Base-by-base conservation (phyloP, 1,140 invertebrate genomes). In the Scaptomyza montana region DNA sequence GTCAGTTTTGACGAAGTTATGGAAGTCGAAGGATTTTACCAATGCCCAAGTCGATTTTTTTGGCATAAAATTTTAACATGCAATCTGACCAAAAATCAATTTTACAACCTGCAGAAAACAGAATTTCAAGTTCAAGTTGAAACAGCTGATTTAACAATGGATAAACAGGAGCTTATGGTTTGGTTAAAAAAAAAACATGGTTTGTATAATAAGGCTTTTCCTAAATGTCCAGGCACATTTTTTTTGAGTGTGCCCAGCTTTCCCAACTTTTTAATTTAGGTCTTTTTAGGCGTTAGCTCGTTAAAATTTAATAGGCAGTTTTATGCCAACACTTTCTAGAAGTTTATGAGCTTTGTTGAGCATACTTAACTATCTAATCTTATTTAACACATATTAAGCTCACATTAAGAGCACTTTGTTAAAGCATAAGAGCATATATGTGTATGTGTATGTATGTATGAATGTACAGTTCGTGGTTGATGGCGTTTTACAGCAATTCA, bases 401-500 rank as follows among this genome's bases (percentile, higher is more conserved):
- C 9, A 53, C 53, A 61, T 61, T 68, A 68, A 43, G 8, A 5
- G 13, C 13, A 12, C 30, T 25, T 33, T 7, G 30, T 4, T 10
- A 33, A 41, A 5, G 10, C 4, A 5, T 4, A 16, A 33, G 51
- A 5, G 10, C 4, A 5, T 39, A n/a, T 19, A 12, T 16, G 16
- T 30, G 13, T 33, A 6, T 30, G 28, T 25, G 25, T 8, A 21
- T 36, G n/a, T 57, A 21, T 6, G 16, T 19, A 12, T 49, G 9
- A 10, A 6, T 68, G 81, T 82, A 57, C 67, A 74, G 67, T 73
- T 82, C 76, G 82, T 47, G 75, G 71, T 53, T 25, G 39, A n/a
- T n/a, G 74, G 45, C 60, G 45, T 63, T 87, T 86, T 86, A 79
- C 84, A 82, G 78, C 84, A 87, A 86, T 87, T 87, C 82, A 86